These are phyloP conservation scores for Echinometra lucunter DNA, from an alignment of 53 echinoderm and acorn worm genomes.

Conservation along the genomic window DNA sequence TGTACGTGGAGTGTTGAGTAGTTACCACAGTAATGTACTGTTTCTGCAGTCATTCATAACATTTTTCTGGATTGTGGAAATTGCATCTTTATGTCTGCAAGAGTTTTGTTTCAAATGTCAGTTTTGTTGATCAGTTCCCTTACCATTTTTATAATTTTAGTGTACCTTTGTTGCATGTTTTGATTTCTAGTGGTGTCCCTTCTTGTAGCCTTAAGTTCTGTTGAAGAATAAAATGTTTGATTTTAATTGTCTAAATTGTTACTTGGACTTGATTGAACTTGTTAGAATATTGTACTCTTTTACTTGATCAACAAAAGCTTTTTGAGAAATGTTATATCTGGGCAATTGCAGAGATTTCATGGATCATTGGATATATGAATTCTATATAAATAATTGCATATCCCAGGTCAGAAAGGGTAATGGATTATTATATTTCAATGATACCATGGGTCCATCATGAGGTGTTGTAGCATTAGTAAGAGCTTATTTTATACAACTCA, in stretches of 20 bases:
- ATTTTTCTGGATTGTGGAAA: neutral
- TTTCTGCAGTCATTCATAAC: neutral
- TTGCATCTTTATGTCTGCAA: constrained; percentile 14
- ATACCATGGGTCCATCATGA: neutral
- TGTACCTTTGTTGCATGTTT: constrained; percentile 19
- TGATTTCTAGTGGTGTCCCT: neutral
- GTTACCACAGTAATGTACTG: constrained; percentile 61
- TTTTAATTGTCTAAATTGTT: neutral
- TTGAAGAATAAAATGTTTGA: neutral
- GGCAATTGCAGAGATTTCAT: neutral
- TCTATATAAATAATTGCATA: neutral
- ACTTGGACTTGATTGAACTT: neutral
- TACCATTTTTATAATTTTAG: neutral
- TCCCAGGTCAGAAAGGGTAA: neutral
- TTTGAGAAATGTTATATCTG: neutral
- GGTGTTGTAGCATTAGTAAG: neutral
- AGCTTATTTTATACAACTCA: neutral
- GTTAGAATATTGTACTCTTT: neutral
- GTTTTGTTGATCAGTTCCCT: neutral
- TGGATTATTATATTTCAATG: no score
- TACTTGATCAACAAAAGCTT: neutral
- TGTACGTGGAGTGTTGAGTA: constrained; percentile 71
- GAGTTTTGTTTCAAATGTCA: neutral
- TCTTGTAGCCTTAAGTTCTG: neutral
- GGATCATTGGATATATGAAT: neutral